These are phyloP conservation scores for Melitaea athalia DNA, from an alignment of 2,888 invertebrate genomes.

Conservation along the genomic window DNA sequence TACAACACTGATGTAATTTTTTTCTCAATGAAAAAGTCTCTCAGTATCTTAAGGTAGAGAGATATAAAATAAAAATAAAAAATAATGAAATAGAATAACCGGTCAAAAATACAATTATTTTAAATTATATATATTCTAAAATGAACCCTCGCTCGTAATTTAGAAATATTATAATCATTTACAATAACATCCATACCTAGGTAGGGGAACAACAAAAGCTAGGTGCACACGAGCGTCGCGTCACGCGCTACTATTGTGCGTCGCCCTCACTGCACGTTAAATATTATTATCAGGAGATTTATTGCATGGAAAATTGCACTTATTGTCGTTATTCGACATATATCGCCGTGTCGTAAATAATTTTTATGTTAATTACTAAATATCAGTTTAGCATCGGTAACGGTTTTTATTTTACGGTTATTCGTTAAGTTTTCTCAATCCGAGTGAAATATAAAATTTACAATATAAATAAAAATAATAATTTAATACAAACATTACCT, in stretches of 20 bases:
- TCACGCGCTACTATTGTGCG: conserved; percentile 53
- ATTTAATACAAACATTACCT: no score
- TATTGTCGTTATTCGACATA: conserved; percentile 72
- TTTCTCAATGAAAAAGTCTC: no score
- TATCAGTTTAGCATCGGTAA: conserved; percentile 56
- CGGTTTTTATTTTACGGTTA: conserved; percentile 42
- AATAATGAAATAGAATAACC: no score
- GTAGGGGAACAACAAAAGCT: conserved; percentile 54
- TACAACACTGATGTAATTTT: no score
- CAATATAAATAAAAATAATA: neutral
- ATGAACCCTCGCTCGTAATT: conserved; percentile 23
- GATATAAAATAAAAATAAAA: no score
- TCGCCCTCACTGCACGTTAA: conserved; percentile 56
- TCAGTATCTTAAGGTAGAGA: no score
- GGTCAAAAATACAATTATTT: neutral
- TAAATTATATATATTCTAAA: neutral
- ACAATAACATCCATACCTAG: conserved; percentile 30
- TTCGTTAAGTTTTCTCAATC: neutral
- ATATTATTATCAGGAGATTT: conserved; percentile 80
- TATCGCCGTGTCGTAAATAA: conserved; percentile 77
- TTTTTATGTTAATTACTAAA: conserved; percentile 73
- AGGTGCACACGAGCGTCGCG: conserved; percentile 58
- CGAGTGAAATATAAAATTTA: neutral
- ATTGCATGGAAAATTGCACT: conserved; percentile 80
- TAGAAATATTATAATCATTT: conserved; percentile 32